Evolutionary conservation across 2,797 vertebrate species (phyloP).

Genomic region (Austrolebias charrua): DNA sequence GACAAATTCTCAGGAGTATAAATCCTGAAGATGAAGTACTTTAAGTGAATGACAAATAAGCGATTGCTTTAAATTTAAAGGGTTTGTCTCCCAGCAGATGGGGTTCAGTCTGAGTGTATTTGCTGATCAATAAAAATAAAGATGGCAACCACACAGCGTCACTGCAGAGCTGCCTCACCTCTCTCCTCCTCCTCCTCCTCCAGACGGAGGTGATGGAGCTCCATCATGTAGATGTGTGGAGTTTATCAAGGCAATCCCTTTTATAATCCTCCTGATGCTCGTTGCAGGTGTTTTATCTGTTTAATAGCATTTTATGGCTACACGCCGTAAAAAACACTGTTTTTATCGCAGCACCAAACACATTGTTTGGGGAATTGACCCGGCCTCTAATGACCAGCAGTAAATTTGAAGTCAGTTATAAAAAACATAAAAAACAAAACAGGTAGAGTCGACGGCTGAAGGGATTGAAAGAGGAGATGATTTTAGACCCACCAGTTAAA

Average conservation of each 20-base stretch:
- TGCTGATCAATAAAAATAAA: too few species aligned
- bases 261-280: conserved; percentile 78
- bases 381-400: conserved; percentile 77
- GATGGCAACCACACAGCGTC: conserved; percentile 48
- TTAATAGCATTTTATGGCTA: conserved; percentile 77
- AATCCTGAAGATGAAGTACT: too few species aligned
- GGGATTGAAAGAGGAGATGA: conserved; percentile 6
- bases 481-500: conserved; percentile 27
- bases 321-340: conserved; percentile 72
- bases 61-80: too few species aligned
- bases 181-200: conserved; percentile 22
- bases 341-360: conserved; percentile 79
- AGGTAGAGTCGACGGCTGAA: conserved; percentile 2
- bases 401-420: conserved; percentile 73
- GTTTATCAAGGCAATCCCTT: conserved; percentile 82
- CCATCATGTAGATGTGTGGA: conserved; percentile 71
- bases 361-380: conserved; percentile 78
- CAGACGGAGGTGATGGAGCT: conserved; percentile 59
- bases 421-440: conserved; percentile 1
- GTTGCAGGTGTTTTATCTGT: conserved; percentile 78
- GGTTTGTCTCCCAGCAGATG: too few species aligned
- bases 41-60: too few species aligned
- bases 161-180: conserved; percentile 42
- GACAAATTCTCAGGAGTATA: too few species aligned
- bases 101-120: too few species aligned